phyloP scores from a whole-genome alignment of 2,113 vertebrate species.

The Indri indri region DNA sequence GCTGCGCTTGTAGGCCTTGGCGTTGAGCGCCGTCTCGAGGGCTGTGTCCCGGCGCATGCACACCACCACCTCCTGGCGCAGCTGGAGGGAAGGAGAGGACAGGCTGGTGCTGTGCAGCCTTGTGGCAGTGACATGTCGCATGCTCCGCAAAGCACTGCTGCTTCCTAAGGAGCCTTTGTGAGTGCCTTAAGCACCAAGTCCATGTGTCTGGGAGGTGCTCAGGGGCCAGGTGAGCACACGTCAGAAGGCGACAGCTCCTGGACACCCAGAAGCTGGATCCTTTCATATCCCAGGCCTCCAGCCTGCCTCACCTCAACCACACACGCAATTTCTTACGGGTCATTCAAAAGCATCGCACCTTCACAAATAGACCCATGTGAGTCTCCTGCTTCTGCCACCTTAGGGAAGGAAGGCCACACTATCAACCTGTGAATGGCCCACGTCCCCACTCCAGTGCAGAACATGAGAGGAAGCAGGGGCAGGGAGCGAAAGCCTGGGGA shows the following conservation, averaged over 20 bases:
- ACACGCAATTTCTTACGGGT: neutral
- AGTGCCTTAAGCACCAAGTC: neutral
- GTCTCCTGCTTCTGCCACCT: neutral
- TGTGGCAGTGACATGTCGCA: neutral
- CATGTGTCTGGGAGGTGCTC: neutral
- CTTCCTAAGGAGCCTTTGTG: neutral
- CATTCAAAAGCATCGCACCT: neutral
- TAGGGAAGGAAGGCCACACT: too few species aligned
- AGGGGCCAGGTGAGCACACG: fast-evolving
- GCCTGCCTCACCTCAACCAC: neutral
- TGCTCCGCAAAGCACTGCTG: neutral
- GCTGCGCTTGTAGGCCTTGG: constrained; percentile 98
- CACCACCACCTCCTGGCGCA: constrained; percentile 98
- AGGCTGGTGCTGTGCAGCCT: fast-evolving
- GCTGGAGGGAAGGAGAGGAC: constrained; percentile 76
- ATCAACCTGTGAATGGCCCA: neutral
- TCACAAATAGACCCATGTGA: neutral
- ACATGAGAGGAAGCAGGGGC: neutral
- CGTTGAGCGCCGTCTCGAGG: constrained; percentile 95
- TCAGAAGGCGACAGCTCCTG: neutral
- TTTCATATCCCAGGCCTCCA: neutral
- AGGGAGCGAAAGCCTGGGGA: fast-evolving
- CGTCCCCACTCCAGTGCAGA: fast-evolving
- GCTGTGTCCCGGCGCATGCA: constrained; percentile 98
- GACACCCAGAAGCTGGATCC: neutral